Conservation (phyloP, 1,140 invertebrate genomes). For the Penaeus japonicus region DNA sequence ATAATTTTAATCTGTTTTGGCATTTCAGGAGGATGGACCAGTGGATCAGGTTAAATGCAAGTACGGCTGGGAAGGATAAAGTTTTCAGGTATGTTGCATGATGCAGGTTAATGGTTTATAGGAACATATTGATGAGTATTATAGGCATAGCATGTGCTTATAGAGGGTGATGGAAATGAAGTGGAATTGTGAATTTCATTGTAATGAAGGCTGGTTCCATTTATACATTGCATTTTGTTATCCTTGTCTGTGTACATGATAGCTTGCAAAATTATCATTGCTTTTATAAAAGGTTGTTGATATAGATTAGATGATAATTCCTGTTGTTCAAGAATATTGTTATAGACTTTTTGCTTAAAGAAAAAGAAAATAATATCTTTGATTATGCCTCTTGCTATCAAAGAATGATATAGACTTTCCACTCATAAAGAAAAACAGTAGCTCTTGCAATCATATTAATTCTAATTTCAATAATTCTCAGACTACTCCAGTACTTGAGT, state of each 20-base stretch:
- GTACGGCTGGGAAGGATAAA: neutral
- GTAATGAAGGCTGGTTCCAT: too few species aligned
- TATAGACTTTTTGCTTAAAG: too few species aligned
- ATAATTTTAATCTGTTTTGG: neutral
- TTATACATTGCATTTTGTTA: too few species aligned
- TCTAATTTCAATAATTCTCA: neutral
- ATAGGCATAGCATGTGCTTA: neutral
- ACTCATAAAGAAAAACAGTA: neutral
- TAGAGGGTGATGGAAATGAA: neutral
- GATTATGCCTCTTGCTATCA: too few species aligned
- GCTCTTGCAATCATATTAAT: neutral
- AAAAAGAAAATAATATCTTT: too few species aligned
- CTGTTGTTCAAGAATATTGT: too few species aligned
- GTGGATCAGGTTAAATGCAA: neutral
- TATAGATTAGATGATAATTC: too few species aligned
- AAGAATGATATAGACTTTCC: too few species aligned
- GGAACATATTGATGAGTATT: neutral
- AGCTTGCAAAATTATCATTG: too few species aligned
- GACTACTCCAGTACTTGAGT: slow-evolving; percentile 40
- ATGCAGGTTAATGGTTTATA: neutral
- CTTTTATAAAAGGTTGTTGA: too few species aligned
- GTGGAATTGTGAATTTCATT: too few species aligned
- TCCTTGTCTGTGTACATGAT: too few species aligned
- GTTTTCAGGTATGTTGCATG: neutral
- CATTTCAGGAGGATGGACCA: neutral